Evolutionary conservation across 2,888 invertebrate genomes (phyloP), one percentile per base, ranked within the genome.

Genomic region (Chaitophorus viminalis): DNA sequence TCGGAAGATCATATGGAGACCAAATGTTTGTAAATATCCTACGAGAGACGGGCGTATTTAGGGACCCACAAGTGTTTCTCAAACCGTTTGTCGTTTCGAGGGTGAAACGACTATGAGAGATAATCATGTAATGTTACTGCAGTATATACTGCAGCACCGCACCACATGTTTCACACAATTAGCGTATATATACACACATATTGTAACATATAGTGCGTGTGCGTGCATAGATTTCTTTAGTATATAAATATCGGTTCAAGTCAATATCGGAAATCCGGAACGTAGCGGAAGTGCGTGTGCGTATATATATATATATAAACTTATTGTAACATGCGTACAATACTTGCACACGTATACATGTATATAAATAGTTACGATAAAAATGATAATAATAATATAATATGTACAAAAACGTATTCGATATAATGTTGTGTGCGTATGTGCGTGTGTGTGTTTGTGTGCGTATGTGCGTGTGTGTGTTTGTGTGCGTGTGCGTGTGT

Each of bases 21-120:
- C 87, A 87, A 87, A 87, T 87, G 87, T 87, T 87, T 79, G 86
- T 79, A 79, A 86, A 79, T 87, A 29, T 52, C 29, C 70, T n/a
- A n/a, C 29, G 70, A 31, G 31, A 29, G 70, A 70, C 70, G 70
- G 9, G n/a, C 46, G 46, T 9, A 46, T 65, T n/a, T 9, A 14
- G 68, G 29, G 68, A 29, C 29, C 29, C 2, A 14, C 70, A 31
- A 70, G 70, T 70, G 70, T 31, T 70, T 70, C 70, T 70, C 70
- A 70, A 70, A 70, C 17, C 3, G 70, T 9, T 6, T 2, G 2
- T 70, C 68, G 68, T 14, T 29, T 68, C 29, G 11, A 17, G 29
- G 29, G 70, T 11, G 70, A 3, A 11, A 11, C 70, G n/a, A n/a
- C n/a, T n/a, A n/a, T n/a, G n/a, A n/a, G n/a, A n/a, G n/a, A n/a